phyloP scores from a whole-genome alignment of 2,113 vertebrate species.

The Tautogolabrus adspersus region DNA sequence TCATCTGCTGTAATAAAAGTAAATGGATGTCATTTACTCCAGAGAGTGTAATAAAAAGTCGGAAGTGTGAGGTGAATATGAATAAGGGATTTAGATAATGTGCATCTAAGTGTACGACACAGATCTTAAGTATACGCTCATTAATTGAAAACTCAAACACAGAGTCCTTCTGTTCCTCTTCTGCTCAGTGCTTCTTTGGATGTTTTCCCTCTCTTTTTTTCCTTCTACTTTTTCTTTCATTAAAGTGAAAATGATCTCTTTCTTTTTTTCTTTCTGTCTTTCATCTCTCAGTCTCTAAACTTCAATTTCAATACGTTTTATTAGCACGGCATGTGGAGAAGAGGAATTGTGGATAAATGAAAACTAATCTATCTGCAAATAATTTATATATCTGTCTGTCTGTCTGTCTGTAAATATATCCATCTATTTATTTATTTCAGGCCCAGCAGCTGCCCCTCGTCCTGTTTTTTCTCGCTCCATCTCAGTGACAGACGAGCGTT shows the following conservation, averaged over 20 bases:
- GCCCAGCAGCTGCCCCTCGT: slow-evolving; percentile 37
- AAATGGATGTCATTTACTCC: slow-evolving; percentile 64
- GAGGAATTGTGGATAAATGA: too few species aligned
- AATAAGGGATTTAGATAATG: slow-evolving; percentile 50
- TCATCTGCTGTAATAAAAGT: slow-evolving; percentile 66
- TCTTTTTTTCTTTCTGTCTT: slow-evolving; percentile 3
- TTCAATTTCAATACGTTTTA: slow-evolving; percentile 30
- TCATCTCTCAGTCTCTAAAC: neutral
- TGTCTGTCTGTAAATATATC: neutral
- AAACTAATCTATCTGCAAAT: too few species aligned
- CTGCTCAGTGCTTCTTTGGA: slow-evolving; percentile 6
- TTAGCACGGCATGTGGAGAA: neutral
- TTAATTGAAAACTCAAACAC: slow-evolving; percentile 50
- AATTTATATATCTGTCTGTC: too few species aligned
- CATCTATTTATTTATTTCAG: slow-evolving; percentile 39
- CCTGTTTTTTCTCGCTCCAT: slow-evolving; percentile 79
- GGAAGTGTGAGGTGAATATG: slow-evolving; percentile 49
- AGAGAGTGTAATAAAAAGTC: slow-evolving; percentile 51
- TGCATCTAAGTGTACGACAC: slow-evolving; percentile 35
- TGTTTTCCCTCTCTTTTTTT: slow-evolving; percentile 18
- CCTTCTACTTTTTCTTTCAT: slow-evolving; percentile 11
- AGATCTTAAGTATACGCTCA: slow-evolving; percentile 41
- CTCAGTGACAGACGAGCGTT: slow-evolving; percentile 82
- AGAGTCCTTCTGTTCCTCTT: neutral
- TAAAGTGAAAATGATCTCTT: slow-evolving; percentile 25